phyloP scores from a whole-genome alignment of 1,140 invertebrate species.

The Pseudomyrmex gracilis region DNA sequence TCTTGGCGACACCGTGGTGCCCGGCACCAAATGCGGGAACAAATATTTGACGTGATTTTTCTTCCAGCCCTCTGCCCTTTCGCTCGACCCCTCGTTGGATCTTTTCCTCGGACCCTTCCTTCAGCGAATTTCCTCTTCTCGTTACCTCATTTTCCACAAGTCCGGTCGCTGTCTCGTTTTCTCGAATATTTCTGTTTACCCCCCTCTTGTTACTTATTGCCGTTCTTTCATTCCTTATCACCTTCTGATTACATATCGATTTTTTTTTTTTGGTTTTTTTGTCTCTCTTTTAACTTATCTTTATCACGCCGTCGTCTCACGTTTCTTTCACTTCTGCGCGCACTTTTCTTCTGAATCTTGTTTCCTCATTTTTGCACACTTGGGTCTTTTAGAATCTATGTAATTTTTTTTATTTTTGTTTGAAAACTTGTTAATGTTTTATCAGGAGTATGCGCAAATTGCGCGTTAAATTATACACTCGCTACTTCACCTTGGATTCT shows the following conservation, averaged over 20 bases:
- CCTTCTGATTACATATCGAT: slow-evolving; percentile 14
- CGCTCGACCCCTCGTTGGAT: slow-evolving; percentile 57
- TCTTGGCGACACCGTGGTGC: slow-evolving; percentile 59
- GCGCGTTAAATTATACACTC: not conserved
- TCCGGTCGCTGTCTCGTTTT: slow-evolving; percentile 31
- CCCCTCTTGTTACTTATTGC: slow-evolving; percentile 38
- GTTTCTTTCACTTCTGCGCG: not conserved
- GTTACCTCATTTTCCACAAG: slow-evolving; percentile 65
- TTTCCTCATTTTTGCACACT: not conserved
- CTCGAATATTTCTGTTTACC: slow-evolving; percentile 21
- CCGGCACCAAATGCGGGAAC: slow-evolving; percentile 35
- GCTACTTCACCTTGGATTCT: not conserved
- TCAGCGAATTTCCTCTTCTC: slow-evolving; percentile 28
- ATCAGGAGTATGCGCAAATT: not conserved
- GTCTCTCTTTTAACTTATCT: not conserved
- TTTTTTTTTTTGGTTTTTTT: slow-evolving; percentile 6
- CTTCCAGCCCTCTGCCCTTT: slow-evolving; percentile 60
- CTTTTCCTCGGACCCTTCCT: slow-evolving; percentile 11
- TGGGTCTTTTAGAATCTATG: not conserved
- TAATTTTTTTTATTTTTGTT: not conserved
- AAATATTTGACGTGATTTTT: slow-evolving; percentile 75
- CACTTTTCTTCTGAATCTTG: not conserved
- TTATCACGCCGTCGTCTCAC: slow-evolving; percentile 21
- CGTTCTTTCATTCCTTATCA: slow-evolving; percentile 28
- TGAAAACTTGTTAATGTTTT: no score